Base-by-base conservation (phyloP, 2,888 invertebrate species). In the Calameuta filiformis region DNA sequence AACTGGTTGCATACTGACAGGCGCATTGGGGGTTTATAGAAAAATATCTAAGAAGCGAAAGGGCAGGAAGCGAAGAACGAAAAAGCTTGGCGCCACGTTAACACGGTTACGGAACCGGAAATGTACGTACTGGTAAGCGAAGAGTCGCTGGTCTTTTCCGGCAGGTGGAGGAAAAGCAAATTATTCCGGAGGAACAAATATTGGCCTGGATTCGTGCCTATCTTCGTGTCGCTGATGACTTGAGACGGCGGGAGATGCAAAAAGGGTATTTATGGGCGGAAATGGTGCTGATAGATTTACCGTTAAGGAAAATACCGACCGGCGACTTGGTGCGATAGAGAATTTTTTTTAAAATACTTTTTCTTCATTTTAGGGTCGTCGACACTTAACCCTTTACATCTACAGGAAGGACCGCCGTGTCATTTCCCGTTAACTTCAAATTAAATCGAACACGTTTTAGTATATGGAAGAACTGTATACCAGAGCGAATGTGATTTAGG, bases 121-220 rank as follows among this genome's bases (percentile, higher is more conserved):
- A 85, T 85, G 81, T 83, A 81, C 80, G 83, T 82, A 80, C 77
- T 79, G 79, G 56, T n/a, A 35, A 79, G 79, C 78, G 79, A 80
- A 82, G 83, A 77, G 80, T 75, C 79, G 75, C 81, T 81, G 79
- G 83, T 80, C 78, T 82, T 81, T 80, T 81, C 80, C 82, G 69
- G 82, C 76, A 82, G 82, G 81, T 83, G 82, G 81, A 81, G 83
- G 84, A 86, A 87, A 87, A 86, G 84, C 86, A 87, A 88, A 87
- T 86, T 88, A 85, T 84, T 83, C 83, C 79, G 78, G 80, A 81
- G 79, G 84, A 79, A 84, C 85, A 87, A 87, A 86, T 85, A 86
- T 87, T 86, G 86, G 85, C 82, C 81, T 40, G 15, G 15, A 40
- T 15, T 40, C 40, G 40, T 40, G 40, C 15, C 81, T 40, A 15